Evolutionary conservation across 2,888 invertebrate species (phyloP), one percentile per base, ranked within the genome.

Genomic region (Suillia variegata): DNA sequence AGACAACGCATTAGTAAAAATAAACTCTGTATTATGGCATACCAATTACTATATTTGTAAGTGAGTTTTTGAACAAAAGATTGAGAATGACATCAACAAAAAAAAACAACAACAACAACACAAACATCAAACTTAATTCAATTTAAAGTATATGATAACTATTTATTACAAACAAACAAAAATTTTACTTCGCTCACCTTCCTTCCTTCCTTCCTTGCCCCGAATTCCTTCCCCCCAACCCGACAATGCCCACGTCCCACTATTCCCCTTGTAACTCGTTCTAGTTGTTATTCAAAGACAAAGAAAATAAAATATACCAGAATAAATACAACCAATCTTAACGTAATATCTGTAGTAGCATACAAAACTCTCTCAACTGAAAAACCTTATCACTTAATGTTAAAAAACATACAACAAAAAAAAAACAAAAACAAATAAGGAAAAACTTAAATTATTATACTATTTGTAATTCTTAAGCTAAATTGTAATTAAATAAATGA

Each of bases 261-360:
- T 34, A 15, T 5, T n/a, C 38, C 51, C 24, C 48, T 56, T 51
- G 48, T 33, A 64, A 50, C 59, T 54, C 65, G 66, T 73, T 74
- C 71, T 74, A 71, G 73, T 71, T 71, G 66, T 71, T 73, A 73
- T 66, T 71, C 74, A 74, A 71, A 71, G 75, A 72, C 75, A 72
- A 74, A 71, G 73, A n/a, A n/a, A n/a, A n/a, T n/a, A n/a, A n/a
- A n/a, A 73, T 10, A 26, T 26, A 26, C 26, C 5, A 26, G 10
- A 5, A 26, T 26, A 26, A 5, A 26, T 26, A 26, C 26, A 26
- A 38, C 38, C 10, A 38, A 38, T 38, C n/a, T 38, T 8, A 38
- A 38, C 15, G 13, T 38, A 38, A 38, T 31, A 31, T 31, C n/a
- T n/a, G n/a, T n/a, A 31, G 31, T n/a, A 38, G 15, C 38, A 38